Conservation (phyloP, 53 echinoderm and acorn worm species). For the Luidia sarsii region DNA sequence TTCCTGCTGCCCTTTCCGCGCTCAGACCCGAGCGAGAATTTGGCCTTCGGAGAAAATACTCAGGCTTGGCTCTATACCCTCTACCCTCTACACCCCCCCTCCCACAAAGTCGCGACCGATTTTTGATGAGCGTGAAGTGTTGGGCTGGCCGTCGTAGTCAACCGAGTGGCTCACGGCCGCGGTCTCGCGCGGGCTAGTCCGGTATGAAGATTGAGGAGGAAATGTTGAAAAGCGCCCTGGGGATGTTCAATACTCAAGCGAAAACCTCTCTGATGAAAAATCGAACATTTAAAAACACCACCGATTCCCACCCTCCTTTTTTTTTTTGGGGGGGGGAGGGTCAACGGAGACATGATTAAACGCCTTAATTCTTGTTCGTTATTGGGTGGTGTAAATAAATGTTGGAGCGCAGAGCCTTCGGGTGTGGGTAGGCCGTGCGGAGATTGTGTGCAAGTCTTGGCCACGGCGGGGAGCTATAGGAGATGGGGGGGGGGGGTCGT, state of each 20-base stretch:
- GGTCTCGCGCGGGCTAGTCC: neutral
- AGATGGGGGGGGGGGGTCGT: no score
- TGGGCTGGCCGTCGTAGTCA: neutral
- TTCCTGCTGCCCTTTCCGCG: neutral
- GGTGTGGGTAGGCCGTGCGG: no score
- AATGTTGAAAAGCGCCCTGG: constrained; percentile 46
- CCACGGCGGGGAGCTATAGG: no score
- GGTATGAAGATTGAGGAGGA: constrained; percentile 21
- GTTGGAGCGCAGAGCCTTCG: no score
- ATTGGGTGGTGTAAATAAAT: no score
- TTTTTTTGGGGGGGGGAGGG: no score
- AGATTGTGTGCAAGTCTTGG: no score
- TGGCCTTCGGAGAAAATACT: constrained; percentile 46
- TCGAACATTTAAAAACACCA: constrained; percentile 35
- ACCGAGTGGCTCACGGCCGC: neutral
- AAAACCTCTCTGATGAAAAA: constrained; percentile 43
- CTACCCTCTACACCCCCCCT: no score
- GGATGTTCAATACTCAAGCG: constrained; percentile 60
- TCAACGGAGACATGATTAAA: no score
- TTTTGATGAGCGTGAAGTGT: constrained; percentile 47
- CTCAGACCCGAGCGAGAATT: constrained; percentile 9
- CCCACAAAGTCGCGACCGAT: constrained; percentile 23
- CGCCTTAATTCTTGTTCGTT: no score
- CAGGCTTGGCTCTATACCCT: no score
- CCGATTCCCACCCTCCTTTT: no score